phyloP scores from a whole-genome alignment of 1,140 invertebrate genomes.

The Goniozus legneri region DNA sequence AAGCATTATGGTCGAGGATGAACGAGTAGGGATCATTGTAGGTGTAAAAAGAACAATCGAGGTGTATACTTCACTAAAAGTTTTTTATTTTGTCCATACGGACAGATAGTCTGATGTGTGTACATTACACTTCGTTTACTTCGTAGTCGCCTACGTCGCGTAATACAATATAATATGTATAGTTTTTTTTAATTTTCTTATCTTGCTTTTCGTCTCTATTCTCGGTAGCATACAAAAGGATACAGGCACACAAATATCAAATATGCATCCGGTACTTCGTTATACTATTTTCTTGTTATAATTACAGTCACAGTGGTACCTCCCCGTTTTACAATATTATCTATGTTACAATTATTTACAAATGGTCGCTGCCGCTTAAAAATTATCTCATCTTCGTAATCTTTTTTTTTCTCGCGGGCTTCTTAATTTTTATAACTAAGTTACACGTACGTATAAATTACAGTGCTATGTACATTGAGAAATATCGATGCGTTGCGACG shows the following conservation, averaged over 20 bases:
- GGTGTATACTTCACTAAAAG: constrained; percentile 44
- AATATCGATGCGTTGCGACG: too few species aligned
- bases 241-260: constrained; percentile 56
- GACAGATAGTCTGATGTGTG: constrained; percentile 42
- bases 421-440: too few species aligned
- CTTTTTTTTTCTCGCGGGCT: constrained; percentile 6
- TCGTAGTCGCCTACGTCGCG: constrained; percentile 39
- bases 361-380: constrained; percentile 17
- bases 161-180: constrained; percentile 49
- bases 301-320: constrained; percentile 42
- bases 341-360: constrained; percentile 45
- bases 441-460: constrained; percentile 42
- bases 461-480: constrained; percentile 45
- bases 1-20: too few species aligned
- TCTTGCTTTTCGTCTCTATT: constrained; percentile 29
- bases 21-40: too few species aligned
- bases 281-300: constrained; percentile 37
- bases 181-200: constrained; percentile 33
- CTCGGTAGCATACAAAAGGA: constrained; percentile 52
- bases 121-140: constrained; percentile 42
- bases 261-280: constrained; percentile 50
- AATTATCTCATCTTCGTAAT: background rate
- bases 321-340: constrained; percentile 22
- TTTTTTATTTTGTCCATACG: constrained; percentile 44
- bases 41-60: too few species aligned